Conservation (phyloP, 2,888 invertebrate genomes). For the Lampropteryx suffumata region DNA sequence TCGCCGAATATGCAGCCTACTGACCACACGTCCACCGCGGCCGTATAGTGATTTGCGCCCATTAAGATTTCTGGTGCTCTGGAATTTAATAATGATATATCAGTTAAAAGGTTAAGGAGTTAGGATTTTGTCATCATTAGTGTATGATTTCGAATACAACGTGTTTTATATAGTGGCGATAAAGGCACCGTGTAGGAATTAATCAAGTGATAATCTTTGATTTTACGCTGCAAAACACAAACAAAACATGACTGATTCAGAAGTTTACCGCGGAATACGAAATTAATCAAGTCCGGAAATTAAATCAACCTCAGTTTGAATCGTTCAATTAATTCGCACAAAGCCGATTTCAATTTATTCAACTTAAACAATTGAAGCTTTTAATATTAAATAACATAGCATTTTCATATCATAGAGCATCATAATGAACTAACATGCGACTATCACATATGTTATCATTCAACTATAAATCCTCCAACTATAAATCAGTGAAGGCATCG, state of each 20-base stretch:
- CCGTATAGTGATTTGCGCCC: slow-evolving; percentile 98
- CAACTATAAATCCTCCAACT: too few relatives aligned
- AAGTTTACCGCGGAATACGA: slow-evolving; percentile 11
- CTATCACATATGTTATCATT: neutral
- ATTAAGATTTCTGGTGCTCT: slow-evolving; percentile 99
- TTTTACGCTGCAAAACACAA: neutral
- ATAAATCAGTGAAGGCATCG: too few relatives aligned
- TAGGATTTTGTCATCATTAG: too few relatives aligned
- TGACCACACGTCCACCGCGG: slow-evolving; percentile 99
- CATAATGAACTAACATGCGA: neutral
- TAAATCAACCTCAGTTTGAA: slow-evolving; percentile 27
- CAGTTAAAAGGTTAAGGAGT: neutral
- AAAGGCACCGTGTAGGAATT: too few relatives aligned
- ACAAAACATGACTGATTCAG: slow-evolving; percentile 3
- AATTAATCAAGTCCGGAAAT: slow-evolving; percentile 32
- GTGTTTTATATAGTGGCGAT: too few relatives aligned
- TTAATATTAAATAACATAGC: slow-evolving; percentile 4
- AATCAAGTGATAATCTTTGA: neutral
- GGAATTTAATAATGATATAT: slow-evolving; percentile 39
- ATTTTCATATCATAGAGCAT: neutral
- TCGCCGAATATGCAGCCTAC: slow-evolving; percentile 99
- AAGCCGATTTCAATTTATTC: slow-evolving; percentile 29
- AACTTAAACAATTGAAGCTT: slow-evolving; percentile 11
- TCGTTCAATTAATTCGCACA: slow-evolving; percentile 31
- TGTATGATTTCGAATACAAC: too few relatives aligned